Evolutionary conservation across 2,113 vertebrate species (phyloP).

Genomic region (Ia io): DNA sequence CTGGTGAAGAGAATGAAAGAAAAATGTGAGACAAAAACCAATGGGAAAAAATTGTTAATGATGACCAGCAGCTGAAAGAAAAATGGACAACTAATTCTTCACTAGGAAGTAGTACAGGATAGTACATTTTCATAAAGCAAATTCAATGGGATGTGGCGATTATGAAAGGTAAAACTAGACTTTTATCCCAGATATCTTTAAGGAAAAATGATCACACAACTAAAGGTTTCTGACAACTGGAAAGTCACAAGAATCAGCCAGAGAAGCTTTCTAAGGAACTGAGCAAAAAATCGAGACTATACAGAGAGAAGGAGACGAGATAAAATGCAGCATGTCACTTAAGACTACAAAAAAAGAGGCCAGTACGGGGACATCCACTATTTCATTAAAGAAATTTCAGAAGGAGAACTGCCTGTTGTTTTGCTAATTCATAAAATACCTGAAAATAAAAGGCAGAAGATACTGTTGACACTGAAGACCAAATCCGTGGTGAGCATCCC

Average conservation of each 20-base stretch:
- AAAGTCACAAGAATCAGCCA: constrained; percentile 29
- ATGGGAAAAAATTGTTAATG: not conserved
- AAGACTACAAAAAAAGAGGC: not conserved
- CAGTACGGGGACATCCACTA: not conserved
- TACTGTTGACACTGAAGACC: not conserved
- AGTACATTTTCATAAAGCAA: constrained; percentile 24
- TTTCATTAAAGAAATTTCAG: not conserved
- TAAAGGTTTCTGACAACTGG: constrained; percentile 42
- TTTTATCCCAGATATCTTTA: constrained; percentile 39
- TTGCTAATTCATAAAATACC: not conserved
- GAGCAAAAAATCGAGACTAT: not conserved
- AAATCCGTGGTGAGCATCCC: not conserved
- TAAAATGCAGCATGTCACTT: not conserved
- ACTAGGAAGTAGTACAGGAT: not conserved
- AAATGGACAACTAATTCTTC: not conserved
- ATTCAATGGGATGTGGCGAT: not conserved
- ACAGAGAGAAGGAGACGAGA: not conserved
- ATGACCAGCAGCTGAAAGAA: not conserved
- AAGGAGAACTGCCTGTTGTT: not conserved
- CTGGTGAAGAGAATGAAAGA: not conserved
- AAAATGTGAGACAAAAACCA: not conserved
- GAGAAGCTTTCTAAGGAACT: constrained; percentile 38
- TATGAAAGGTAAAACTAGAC: constrained; percentile 38
- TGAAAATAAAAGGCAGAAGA: not conserved
- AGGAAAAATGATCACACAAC: not conserved